Percentiles rank a stretch among this genome's conserved stretches.
These are phyloP conservation scores for Sylvicola cinctus DNA, from an alignment of 2,888 invertebrate genomes.

Conservation along the genomic window DNA sequence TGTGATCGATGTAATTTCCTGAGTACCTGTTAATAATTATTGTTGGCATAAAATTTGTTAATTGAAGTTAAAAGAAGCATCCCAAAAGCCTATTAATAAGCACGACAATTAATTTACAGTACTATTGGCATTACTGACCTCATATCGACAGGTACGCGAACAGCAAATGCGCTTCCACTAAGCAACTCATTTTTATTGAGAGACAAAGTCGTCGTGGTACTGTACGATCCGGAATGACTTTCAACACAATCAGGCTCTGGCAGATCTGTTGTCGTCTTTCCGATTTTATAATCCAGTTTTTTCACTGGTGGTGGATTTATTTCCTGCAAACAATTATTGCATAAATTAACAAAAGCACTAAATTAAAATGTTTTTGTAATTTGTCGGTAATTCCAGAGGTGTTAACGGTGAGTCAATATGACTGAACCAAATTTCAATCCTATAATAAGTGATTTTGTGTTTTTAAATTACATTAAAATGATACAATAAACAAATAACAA, in stretches of 20 bases:
- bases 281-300: too few species aligned
- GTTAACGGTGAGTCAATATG: not conserved
- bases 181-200: slow-evolving; percentile 4
- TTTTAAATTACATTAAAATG: too few species aligned
- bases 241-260: slow-evolving; percentile 4
- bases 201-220: slow-evolving; percentile 5
- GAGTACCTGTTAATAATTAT: slow-evolving; percentile 1
- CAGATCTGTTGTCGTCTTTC: not conserved
- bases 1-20: not conserved
- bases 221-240: slow-evolving; percentile 5
- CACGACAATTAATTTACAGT: too few species aligned
- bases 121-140: too few species aligned
- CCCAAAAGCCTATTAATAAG: too few species aligned
- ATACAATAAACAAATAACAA: too few species aligned
- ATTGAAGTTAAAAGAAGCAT: too few species aligned
- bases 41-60: not conserved
- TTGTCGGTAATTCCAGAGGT: not conserved
- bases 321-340: too few species aligned
- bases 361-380: not conserved
- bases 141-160: slow-evolving; percentile 1
- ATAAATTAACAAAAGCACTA: not conserved
- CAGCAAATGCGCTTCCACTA: not conserved
- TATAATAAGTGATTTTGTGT: too few species aligned
- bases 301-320: not conserved
- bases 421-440: too few species aligned